Percentiles rank a stretch among this genome's conserved stretches.
Conservation (phyloP, 2,113 vertebrate species). For the Lichenostomus cassidix region DNA sequence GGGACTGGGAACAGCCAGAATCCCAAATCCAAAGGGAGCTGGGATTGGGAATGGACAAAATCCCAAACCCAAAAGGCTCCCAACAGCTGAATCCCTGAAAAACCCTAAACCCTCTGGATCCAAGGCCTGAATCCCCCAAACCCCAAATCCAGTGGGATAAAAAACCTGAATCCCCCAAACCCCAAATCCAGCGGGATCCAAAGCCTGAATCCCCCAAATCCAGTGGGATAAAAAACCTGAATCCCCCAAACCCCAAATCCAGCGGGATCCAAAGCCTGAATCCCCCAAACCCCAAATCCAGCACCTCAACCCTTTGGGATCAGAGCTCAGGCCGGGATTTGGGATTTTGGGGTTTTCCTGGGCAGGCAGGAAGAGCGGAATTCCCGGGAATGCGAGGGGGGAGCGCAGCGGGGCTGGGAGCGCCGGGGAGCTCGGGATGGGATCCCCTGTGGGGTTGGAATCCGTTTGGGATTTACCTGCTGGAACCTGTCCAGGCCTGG, state of each 20-base stretch:
- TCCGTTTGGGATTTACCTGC: slow-evolving; percentile 75
- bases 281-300: too few species aligned
- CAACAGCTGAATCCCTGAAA: too few species aligned
- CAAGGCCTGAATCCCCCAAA: neutral
- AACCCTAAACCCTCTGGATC: neutral
- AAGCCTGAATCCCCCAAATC: neutral
- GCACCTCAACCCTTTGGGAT: neutral
- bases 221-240: neutral
- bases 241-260: neutral
- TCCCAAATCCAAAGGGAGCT: too few species aligned
- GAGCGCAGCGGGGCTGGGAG: neutral
- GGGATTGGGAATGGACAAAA: too few species aligned
- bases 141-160: neutral
- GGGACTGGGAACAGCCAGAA: too few species aligned
- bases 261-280: neutral
- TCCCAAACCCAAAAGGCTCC: too few species aligned
- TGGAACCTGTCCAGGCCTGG: slow-evolving; percentile 82
- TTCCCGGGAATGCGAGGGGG: neutral
- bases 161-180: neutral
- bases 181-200: neutral
- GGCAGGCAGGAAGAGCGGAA: neutral
- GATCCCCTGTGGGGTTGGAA: too few species aligned
- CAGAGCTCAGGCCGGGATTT: neutral
- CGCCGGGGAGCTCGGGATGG: too few species aligned
- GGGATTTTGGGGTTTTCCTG: neutral